Conservation (phyloP, 2,797 vertebrate species). For the Gobionotothen gibberifrons region DNA sequence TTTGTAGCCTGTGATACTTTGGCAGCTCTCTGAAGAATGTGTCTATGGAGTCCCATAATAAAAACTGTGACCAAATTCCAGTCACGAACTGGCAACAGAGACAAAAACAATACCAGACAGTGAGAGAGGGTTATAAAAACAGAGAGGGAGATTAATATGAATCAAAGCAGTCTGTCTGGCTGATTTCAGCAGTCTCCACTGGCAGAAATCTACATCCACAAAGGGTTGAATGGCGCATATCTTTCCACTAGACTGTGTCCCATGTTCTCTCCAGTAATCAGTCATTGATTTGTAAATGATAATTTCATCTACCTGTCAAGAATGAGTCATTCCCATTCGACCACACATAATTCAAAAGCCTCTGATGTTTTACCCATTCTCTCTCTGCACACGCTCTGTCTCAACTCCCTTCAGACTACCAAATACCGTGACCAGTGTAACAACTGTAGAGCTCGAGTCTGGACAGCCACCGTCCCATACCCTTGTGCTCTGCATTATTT, state of each 20-base stretch:
- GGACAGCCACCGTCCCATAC: conserved; percentile 44
- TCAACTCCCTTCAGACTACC: conserved; percentile 26
- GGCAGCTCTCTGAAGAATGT: conserved; percentile 50
- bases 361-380: conserved; percentile 50
- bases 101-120: conserved; percentile 54
- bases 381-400: conserved; percentile 17
- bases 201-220: conserved; percentile 48
- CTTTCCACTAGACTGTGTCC: conserved; percentile 46
- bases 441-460: conserved; percentile 58
- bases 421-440: conserved; percentile 63
- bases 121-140: conserved; percentile 23
- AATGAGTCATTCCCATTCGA: conserved; percentile 58
- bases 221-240: conserved; percentile 25
- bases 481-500: conserved; percentile 64
- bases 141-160: conserved; percentile 62
- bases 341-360: conserved; percentile 52
- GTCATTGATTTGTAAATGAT: conserved; percentile 62
- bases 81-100: conserved; percentile 45
- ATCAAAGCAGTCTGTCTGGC: conserved; percentile 63
- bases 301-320: conserved; percentile 66
- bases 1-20: conserved; percentile 52
- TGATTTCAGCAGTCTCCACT: conserved; percentile 52
- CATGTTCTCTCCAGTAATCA: conserved; percentile 52
- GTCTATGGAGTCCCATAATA: conserved; percentile 51
- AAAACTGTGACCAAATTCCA: conserved; percentile 56